Percentiles rank a stretch among this genome's conserved stretches.
Conservation (phyloP, 2,888 invertebrate genomes). For the Hypercompe scribonia region DNA sequence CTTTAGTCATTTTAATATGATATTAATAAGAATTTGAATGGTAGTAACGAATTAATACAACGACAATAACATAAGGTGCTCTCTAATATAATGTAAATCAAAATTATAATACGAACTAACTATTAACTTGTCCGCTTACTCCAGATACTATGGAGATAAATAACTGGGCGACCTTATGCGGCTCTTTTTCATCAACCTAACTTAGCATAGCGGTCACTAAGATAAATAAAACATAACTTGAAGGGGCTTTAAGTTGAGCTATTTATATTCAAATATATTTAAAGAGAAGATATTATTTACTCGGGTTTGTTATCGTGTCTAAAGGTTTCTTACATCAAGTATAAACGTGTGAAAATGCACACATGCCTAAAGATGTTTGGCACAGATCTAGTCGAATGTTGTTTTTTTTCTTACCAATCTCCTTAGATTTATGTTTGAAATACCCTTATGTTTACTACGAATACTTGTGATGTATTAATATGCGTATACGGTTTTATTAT, state of each 20-base stretch:
- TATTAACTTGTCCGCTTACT: neutral
- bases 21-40: too few species aligned
- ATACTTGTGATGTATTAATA: neutral
- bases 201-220: neutral
- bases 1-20: too few species aligned
- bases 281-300: neutral
- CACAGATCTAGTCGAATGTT: neutral
- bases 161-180: neutral
- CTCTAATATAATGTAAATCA: too few species aligned
- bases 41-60: too few species aligned
- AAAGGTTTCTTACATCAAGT: neutral
- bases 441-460: neutral
- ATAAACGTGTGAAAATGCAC: neutral
- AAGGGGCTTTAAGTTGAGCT: neutral
- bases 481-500: neutral
- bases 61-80: too few species aligned
- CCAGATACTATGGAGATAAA: neutral
- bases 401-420: neutral
- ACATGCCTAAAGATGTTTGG: neutral
- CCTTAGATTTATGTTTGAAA: neutral
- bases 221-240: neutral
- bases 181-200: neutral
- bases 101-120: too few species aligned
- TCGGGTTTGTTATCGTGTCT: neutral
- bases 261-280: neutral